phyloP scores from a whole-genome alignment of 2,113 vertebrate species.

The Mirza zaza region DNA sequence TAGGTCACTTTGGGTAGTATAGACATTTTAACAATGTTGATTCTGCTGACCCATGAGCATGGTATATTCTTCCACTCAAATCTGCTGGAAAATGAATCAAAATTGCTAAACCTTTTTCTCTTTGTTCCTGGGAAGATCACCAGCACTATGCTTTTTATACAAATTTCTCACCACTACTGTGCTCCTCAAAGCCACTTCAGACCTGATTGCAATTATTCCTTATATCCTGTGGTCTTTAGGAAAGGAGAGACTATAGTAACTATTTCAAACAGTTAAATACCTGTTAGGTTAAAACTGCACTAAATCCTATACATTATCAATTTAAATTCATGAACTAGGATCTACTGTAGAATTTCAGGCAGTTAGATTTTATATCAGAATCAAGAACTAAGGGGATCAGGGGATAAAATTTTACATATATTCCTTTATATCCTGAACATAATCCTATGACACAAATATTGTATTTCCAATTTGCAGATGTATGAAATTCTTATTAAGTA shows the following conservation, averaged over 20 bases:
- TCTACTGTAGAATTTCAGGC: not conserved
- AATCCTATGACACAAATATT: not conserved
- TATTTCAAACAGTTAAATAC: not conserved
- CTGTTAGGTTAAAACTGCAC: not conserved
- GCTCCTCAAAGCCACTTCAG: not conserved
- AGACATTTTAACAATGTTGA: too few relatives aligned
- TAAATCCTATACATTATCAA: not conserved
- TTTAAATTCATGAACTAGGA: not conserved
- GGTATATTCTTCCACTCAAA: not conserved
- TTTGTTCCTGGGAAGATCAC: not conserved
- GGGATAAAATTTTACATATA: not conserved
- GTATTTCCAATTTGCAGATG: not conserved
- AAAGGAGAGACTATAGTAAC: not conserved
- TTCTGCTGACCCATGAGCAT: too few relatives aligned
- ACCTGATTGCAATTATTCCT: not conserved
- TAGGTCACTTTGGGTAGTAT: too few relatives aligned
- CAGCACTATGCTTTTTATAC: not conserved
- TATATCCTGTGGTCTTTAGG: not conserved
- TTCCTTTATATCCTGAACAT: not conserved
- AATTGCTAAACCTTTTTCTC: not conserved
- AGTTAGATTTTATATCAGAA: not conserved
- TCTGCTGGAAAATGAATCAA: slow-evolving; percentile 1
- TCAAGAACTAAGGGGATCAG: not conserved
- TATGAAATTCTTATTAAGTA: not conserved
- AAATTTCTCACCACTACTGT: not conserved